phyloP scores from a whole-genome alignment of 2,888 invertebrate species.

The Drosophila nr. medialis region DNA sequence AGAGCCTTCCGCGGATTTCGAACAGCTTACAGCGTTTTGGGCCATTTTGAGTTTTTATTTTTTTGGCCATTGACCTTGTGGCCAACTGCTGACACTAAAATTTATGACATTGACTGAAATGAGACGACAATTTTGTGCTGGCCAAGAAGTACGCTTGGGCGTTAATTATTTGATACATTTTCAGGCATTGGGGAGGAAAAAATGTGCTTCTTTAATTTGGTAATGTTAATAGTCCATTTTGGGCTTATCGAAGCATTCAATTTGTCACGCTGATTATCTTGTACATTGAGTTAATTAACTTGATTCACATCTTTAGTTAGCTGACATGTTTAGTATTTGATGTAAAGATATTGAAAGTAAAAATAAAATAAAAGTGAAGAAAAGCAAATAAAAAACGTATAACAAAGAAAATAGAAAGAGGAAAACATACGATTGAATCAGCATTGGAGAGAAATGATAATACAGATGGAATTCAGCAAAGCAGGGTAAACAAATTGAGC shows the following conservation, averaged over 20 bases:
- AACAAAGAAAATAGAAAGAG: background rate
- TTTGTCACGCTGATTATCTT: slow-evolving; percentile 64
- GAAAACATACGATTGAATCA: background rate
- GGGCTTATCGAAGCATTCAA: slow-evolving; percentile 42
- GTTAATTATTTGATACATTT: slow-evolving; percentile 66
- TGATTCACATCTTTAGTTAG: background rate
- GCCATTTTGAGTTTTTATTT: slow-evolving; percentile 17
- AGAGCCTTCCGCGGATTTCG: slow-evolving; percentile 68
- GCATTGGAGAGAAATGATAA: background rate
- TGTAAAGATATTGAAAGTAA: slow-evolving; percentile 26
- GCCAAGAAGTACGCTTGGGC: slow-evolving; percentile 22
- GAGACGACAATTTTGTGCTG: slow-evolving; percentile 50
- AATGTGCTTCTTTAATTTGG: slow-evolving; percentile 10
- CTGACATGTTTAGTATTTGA: slow-evolving; percentile 49
- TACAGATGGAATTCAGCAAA: background rate
- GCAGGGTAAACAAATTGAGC: background rate
- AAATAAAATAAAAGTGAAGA: background rate
- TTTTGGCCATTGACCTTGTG: slow-evolving; percentile 64
- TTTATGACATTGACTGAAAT: slow-evolving; percentile 57
- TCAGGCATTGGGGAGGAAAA: slow-evolving; percentile 20
- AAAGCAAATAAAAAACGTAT: background rate
- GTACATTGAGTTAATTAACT: slow-evolving; percentile 59
- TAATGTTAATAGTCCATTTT: slow-evolving; percentile 6
- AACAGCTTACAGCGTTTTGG: slow-evolving; percentile 47
- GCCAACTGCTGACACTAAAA: slow-evolving; percentile 21